Conservation (phyloP, 2,797 vertebrate species). For the Anas acuta region DNA sequence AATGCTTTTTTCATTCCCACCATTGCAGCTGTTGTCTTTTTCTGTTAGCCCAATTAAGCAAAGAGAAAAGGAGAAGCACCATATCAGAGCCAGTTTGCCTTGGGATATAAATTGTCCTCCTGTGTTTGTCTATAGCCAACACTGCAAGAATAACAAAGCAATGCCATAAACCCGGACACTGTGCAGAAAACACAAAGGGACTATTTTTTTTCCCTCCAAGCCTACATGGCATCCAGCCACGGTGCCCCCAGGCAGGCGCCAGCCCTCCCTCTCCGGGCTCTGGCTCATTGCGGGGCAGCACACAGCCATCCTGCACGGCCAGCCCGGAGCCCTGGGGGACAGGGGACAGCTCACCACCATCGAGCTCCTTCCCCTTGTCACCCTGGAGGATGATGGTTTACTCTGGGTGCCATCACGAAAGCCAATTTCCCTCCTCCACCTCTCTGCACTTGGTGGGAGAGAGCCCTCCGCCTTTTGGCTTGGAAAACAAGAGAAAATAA, state of each 20-base stretch:
- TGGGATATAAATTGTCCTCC: constrained; percentile 44
- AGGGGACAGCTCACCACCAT: not conserved
- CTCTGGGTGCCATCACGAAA: not conserved
- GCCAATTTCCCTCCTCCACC: not conserved
- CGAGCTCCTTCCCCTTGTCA: fast-evolving
- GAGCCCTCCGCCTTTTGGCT: not conserved
- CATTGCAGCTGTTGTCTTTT: constrained; percentile 62
- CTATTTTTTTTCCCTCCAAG: constrained; percentile 10
- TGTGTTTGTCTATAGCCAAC: constrained; percentile 45
- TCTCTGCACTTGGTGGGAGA: not conserved
- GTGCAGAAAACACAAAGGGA: constrained; percentile 54
- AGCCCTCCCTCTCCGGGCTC: not conserved
- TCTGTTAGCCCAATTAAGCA: constrained; percentile 68
- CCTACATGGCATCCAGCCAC: not conserved
- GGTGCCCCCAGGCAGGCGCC: not conserved
- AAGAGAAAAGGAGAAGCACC: constrained; percentile 44
- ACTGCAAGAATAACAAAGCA: constrained; percentile 14
- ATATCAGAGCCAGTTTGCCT: constrained; percentile 41
- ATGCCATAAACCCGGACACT: constrained; percentile 31
- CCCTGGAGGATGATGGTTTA: not conserved
- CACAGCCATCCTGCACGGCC: not conserved
- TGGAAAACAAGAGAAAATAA: not conserved
- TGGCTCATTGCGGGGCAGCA: not conserved
- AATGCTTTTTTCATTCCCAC: constrained; percentile 58
- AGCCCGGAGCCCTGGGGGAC: not conserved